These are phyloP conservation scores for Cetoscarus ocellatus DNA, from an alignment of 2,797 vertebrate species.

Conservation along the genomic window DNA sequence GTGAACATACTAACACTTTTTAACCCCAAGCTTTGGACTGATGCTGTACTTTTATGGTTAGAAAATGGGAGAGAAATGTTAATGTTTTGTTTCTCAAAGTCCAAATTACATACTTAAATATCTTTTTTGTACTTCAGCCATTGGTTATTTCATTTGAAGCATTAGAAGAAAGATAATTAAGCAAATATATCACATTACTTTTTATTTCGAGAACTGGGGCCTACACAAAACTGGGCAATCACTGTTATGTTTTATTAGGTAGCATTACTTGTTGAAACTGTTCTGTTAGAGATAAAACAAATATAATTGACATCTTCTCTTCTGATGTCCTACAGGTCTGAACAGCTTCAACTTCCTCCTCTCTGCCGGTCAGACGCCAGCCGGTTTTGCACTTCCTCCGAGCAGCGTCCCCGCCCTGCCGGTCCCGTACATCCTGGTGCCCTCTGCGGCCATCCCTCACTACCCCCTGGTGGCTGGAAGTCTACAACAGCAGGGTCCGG, in stretches of 20 bases:
- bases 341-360: conserved; percentile 89
- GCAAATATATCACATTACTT: too few species aligned
- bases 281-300: background rate
- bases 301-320: background rate
- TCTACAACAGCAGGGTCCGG: conserved; percentile 60
- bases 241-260: too few species aligned
- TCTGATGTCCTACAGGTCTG: conserved; percentile 80
- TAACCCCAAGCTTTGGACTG: background rate
- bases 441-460: conserved; percentile 82
- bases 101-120: background rate
- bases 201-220: too few species aligned
- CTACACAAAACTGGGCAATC: too few species aligned
- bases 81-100: too few species aligned
- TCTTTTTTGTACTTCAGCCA: background rate
- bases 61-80: too few species aligned
- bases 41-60: background rate
- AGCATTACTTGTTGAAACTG: too few species aligned
- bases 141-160: too few species aligned
- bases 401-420: conserved; percentile 83
- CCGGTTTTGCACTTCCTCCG: conserved; percentile 68
- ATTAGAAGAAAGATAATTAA: too few species aligned
- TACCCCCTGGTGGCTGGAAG: conserved; percentile 82
- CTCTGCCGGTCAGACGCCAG: conserved; percentile 78
- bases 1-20: too few species aligned
- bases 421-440: conserved; percentile 90